phyloP scores from a whole-genome alignment of 2,113 vertebrate species.

The Petrocephalus zakoni region DNA sequence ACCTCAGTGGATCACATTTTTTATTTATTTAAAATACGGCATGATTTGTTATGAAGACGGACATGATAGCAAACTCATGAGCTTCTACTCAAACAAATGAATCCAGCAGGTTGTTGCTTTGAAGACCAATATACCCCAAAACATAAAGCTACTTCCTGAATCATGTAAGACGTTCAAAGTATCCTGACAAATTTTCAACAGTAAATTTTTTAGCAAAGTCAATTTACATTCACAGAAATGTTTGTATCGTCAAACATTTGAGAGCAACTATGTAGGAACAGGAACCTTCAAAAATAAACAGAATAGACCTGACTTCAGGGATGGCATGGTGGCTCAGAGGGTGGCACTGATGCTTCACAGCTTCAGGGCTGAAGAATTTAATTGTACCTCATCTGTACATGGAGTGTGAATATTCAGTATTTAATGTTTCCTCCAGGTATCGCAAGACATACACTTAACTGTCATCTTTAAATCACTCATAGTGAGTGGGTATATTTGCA shows the following conservation, averaged over 20 bases:
- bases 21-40: not conserved
- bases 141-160: not conserved
- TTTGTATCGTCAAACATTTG: not conserved
- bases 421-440: not conserved
- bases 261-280: not conserved
- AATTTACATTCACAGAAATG: not conserved
- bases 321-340: not conserved
- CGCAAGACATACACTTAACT: not conserved
- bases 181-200: not conserved
- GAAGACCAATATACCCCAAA: not conserved
- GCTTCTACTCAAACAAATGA: not conserved
- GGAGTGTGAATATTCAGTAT: not conserved
- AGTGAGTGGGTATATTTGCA: not conserved
- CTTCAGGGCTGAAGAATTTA: not conserved
- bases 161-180: not conserved
- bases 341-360: not conserved
- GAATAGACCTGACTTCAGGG: not conserved
- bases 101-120: not conserved
- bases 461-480: not conserved
- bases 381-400: not conserved
- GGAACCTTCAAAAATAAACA: not conserved
- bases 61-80: not conserved
- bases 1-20: not conserved
- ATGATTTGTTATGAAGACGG: not conserved
- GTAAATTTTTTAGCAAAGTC: not conserved